These are phyloP conservation scores for Monomorium pharaonis DNA, from an alignment of 1,140 invertebrate genomes.

Conservation along the genomic window DNA sequence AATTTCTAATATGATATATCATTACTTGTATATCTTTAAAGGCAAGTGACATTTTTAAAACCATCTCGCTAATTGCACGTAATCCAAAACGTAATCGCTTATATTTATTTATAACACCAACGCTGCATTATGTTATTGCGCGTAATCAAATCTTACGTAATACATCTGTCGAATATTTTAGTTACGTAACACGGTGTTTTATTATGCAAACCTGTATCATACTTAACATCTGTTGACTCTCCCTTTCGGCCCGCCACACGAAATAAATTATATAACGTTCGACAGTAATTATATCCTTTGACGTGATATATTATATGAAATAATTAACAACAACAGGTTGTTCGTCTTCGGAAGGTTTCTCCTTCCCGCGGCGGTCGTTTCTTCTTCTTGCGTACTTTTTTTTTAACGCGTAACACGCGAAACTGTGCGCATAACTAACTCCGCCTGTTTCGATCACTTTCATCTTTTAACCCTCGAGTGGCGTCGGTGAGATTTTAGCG, in stretches of 20 bases:
- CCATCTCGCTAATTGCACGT: background rate
- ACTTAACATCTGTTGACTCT: slow-evolving; percentile 3
- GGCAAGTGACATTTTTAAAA: background rate
- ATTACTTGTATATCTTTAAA: background rate
- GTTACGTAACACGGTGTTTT: slow-evolving; percentile 21
- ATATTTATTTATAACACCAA: background rate
- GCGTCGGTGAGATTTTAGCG: slow-evolving; percentile 11
- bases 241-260: background rate
- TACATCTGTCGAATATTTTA: slow-evolving; percentile 25
- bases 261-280: slow-evolving; percentile 25
- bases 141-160: slow-evolving; percentile 32
- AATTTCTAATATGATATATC: background rate
- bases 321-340: background rate
- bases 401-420: background rate
- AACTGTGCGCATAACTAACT: background rate
- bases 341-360: background rate
- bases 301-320: background rate
- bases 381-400: background rate
- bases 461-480: slow-evolving; percentile 28
- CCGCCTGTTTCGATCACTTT: slow-evolving; percentile 11
- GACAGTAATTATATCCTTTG: background rate
- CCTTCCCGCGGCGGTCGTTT: background rate
- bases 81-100: background rate
- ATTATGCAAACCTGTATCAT: slow-evolving; percentile 14
- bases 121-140: background rate